Percentiles rank a stretch among this genome's conserved stretches.
Evolutionary conservation across 2,888 invertebrate genomes (phyloP).

Genomic region (Dasysyrphus albostriatus): DNA sequence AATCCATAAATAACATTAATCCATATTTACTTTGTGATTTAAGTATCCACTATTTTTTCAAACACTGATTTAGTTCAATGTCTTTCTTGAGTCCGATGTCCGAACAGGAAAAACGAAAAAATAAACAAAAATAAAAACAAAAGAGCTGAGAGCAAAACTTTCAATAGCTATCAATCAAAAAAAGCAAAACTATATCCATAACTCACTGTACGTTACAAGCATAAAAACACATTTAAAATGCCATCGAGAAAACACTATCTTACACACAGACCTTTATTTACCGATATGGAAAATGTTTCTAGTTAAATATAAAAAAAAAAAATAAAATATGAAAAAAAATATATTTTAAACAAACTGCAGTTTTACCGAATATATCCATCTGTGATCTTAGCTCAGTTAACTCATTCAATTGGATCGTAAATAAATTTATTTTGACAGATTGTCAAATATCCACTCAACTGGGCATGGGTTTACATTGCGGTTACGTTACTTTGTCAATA

Average conservation of each 20-base stretch:
- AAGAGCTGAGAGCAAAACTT: conserved; percentile 51
- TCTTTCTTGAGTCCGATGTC: neutral
- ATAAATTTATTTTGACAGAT: conserved; percentile 71
- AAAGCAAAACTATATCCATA: conserved; percentile 25
- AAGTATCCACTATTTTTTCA: conserved; percentile 12
- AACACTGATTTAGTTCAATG: conserved; percentile 43
- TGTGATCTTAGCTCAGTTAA: conserved; percentile 31
- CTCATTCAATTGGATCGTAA: conserved; percentile 43
- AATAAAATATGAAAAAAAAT: neutral
- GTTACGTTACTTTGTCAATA: conserved; percentile 63
- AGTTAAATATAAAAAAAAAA: conserved; percentile 18
- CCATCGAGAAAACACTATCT: conserved; percentile 25
- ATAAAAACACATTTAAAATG: conserved; percentile 33
- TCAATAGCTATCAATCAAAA: conserved; percentile 56
- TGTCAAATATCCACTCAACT: conserved; percentile 53
- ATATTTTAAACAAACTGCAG: conserved; percentile 46
- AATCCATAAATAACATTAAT: conserved; percentile 14
- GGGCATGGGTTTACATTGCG: conserved; percentile 55
- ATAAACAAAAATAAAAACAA: conserved; percentile 32
- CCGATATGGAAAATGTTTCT: conserved; percentile 60
- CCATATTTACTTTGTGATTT: neutral
- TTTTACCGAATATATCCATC: conserved; percentile 46
- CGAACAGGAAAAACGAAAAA: conserved; percentile 7
- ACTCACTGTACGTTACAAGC: conserved; percentile 35
- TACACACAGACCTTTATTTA: conserved; percentile 37